Base-by-base conservation (phyloP, 2,113 vertebrate species). In the Gobiocypris rarus region DNA sequence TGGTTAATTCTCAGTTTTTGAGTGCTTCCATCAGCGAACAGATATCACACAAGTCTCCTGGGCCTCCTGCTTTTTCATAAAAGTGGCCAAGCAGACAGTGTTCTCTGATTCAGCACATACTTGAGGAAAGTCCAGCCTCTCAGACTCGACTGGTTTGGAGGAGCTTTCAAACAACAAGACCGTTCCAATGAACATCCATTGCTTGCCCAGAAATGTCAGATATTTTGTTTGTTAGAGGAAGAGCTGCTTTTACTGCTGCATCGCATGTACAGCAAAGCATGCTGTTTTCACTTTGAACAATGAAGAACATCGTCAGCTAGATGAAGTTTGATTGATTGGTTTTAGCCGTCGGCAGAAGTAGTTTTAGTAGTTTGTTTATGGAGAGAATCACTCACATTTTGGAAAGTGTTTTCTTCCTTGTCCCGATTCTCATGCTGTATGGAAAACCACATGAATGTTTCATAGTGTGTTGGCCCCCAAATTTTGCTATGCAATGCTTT, bases 51-150 rank as follows among this genome's bases (percentile, higher is more conserved):
- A 4, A 61, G 17, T 81, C 43, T 81, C 78, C 41, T 9, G 22
- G 38, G 56, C 24, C 58, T 75, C 48, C 2, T 50, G 73, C 48
- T 75, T 67, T 67, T 63, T 48, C 50, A 81, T 67, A 67, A 67
- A 63, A 26, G 13, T 15, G 5, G 5, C 80, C 80, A 65, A 58
- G 17, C 78, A 67, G 61, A 81, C 17, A 14, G 5, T 17, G 54
- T 50, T 63, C 43, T 80, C 26, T 81, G 78, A 67, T 52, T 81
- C 78, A 34, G 78, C 78, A 52, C 24, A 81, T 81, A 81, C 43
- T 81, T 81, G 61, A 81, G 78, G 43, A 63, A 48, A 7, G 43
- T 81, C 43, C 77, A 65, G 43, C 77, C 41, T 80, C 14, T 67
- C n/a, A 26, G n/a, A 45, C 59, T 67, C 15, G 22, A 48, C 43